Base-by-base conservation (phyloP, 2,797 vertebrate genomes). In the Champsocephalus esox region DNA sequence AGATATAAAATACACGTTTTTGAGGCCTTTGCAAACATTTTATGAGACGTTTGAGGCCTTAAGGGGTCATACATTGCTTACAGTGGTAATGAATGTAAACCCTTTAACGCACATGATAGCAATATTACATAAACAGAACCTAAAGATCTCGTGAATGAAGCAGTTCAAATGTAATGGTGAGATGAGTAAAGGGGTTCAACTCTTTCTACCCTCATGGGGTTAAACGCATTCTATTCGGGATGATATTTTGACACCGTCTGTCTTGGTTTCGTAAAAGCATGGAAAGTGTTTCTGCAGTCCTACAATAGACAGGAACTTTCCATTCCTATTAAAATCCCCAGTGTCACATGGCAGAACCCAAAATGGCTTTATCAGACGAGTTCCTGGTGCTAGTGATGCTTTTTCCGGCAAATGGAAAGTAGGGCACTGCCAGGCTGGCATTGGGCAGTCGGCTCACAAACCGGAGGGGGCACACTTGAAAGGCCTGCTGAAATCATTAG, bases 321-420 rank as follows among this genome's bases (percentile, higher is more conserved):
- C 92, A 78, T 80, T 82, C 80, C 87, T 88, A 88, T 91, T 92
- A 91, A 93, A 91, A 90, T 88, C 79, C 89, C 77, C 87, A 81
- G 75, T 80, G 82, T 90, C 91, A 92, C 91, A 89, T 90, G 89
- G 84, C 82, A 87, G 76, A 88, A 82, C 83, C 87, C 86, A 88
- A 88, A 93, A 93, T 93, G 89, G 87, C 88, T 86, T 93, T 89
- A 93, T 93, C 92, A 94, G 92, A 93, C 65, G 54, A 66, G 75
- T 50, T 86, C 68, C 79, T 88, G 66, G 83, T 88, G 73, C 70
- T 69, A 82, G 70, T 77, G 88, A 91, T 90, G 84, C 74, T 65
- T 88, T 91, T 90, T 85, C 77, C 90, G 88, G 80, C 85, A 66
- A 89, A 80, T 87, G 90, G 89, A 91, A 94, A 93, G 73, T 73